phyloP scores from a whole-genome alignment of 2,113 vertebrate genomes.

The Varanus salvator region DNA sequence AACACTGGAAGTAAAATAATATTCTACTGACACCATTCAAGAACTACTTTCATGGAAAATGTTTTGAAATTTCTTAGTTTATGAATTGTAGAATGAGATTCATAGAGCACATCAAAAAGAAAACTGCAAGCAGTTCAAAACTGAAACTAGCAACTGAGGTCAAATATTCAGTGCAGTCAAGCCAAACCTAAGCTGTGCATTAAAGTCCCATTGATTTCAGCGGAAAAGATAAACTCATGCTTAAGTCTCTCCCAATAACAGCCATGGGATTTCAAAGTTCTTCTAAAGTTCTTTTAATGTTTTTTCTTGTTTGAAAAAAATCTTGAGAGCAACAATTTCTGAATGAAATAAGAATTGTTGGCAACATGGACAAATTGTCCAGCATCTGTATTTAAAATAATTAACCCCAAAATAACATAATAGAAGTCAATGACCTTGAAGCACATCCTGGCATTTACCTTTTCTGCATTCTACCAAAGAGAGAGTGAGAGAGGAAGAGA shows the following conservation, averaged over 20 bases:
- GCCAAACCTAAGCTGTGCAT: not conserved
- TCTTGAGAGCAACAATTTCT: not conserved
- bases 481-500: not conserved
- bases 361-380: not conserved
- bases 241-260: not conserved
- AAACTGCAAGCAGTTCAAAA: not conserved
- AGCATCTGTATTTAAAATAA: not conserved
- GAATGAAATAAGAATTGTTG: not conserved
- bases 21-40: constrained; percentile 6
- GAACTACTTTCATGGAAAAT: constrained; percentile 31
- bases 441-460: not conserved
- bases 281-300: not conserved
- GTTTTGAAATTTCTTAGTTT: not conserved
- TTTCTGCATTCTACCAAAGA: not conserved
- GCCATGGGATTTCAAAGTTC: not conserved
- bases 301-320: not conserved
- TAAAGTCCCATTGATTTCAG: not conserved
- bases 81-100: not conserved
- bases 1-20: constrained; percentile 15
- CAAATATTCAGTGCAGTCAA: not conserved
- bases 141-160: not conserved
- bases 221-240: not conserved
- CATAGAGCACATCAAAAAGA: not conserved
- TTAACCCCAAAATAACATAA: not conserved
- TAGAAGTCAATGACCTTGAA: not conserved